Percentiles rank a stretch among this genome's conserved stretches.
Evolutionary conservation across 2,888 invertebrate genomes (phyloP).

Genomic region (Yponomeuta malinellus): DNA sequence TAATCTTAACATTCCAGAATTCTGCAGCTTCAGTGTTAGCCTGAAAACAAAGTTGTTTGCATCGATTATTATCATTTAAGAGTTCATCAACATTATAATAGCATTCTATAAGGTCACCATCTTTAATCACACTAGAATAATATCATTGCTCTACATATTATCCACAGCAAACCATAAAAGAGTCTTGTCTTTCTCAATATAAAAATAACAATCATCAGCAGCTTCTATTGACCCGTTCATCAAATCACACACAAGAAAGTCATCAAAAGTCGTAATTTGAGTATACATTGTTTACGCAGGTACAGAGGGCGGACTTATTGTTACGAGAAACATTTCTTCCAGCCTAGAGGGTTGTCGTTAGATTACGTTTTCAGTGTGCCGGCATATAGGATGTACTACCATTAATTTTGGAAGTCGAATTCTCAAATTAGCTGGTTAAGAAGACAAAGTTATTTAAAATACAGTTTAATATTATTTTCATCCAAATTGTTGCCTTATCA

Average conservation of each 20-base stretch:
- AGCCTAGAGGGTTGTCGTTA: slow-evolving; percentile 63
- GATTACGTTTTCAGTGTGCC: slow-evolving; percentile 73
- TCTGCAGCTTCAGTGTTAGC: no score
- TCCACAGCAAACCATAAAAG: neutral
- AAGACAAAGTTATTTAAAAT: slow-evolving; percentile 7
- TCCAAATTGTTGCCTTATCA: slow-evolving; percentile 19
- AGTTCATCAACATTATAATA: no score
- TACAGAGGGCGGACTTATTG: slow-evolving; percentile 73
- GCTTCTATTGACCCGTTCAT: neutral
- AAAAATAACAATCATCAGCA: neutral
- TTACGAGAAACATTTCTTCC: slow-evolving; percentile 76
- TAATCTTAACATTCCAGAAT: no score
- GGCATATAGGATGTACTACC: slow-evolving; percentile 72
- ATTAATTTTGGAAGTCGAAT: slow-evolving; percentile 36
- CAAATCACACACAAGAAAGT: slow-evolving; percentile 15
- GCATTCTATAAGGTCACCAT: no score
- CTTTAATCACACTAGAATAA: no score
- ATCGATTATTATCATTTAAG: no score
- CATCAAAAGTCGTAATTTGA: slow-evolving; percentile 37
- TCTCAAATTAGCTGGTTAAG: slow-evolving; percentile 23
- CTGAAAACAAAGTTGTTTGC: no score
- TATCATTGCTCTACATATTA: no score
- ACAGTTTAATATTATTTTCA: neutral
- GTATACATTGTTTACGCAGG: slow-evolving; percentile 64
- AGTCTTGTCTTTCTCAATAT: neutral